Evolutionary conservation across 2,113 vertebrate genomes (phyloP), one percentile per base, ranked within the genome.

Genomic region (Formicarius rufipectus): DNA sequence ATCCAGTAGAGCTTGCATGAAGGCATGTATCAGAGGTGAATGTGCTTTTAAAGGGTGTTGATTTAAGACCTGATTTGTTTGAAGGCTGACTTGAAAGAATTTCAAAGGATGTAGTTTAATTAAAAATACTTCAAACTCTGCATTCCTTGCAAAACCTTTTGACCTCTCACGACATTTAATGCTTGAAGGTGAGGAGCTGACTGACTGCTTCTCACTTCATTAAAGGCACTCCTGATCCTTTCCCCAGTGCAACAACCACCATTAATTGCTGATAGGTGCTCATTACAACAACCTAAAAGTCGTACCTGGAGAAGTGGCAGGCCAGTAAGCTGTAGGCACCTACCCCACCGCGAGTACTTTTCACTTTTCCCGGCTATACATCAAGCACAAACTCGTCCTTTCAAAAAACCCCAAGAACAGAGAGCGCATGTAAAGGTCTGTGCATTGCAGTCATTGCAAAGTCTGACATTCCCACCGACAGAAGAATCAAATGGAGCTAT

Each of bases 121-220:
- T 95, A 91, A 95, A 93, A 95, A 92, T 96, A 93, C 82, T 96
- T 82, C 87, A 95, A 96, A 96, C 93, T 94, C 93, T 94, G 89
- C 95, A 97, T 97, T 97, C 97, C 97, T 97, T 62, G 19, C 96
- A 77, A 88, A 97, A 97, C 98, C 98, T 96, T 96, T 97, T 97
- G 95, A 98, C 98, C 98, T 92, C 37, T 50, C 44, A 52, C 22
- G 84, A 97, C 94, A 97, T 91, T 93, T 92, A 89, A 90, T 93
- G 94, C 95, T 78, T 56, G 31, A 83, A 95, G 91, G 94, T 97
- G 97, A 98, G 97, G 93, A 95, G 88, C 31, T 96, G 95, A 96
- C 90, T 97, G 97, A 95, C 96, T 95, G 84, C 89, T 96, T 97
- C 95, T 93, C 91, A 94, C 97, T 90, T 97, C 95, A 94, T 90